phyloP scores from a whole-genome alignment of 2,797 vertebrate genomes.

The Myioborus melanocephalus region DNA sequence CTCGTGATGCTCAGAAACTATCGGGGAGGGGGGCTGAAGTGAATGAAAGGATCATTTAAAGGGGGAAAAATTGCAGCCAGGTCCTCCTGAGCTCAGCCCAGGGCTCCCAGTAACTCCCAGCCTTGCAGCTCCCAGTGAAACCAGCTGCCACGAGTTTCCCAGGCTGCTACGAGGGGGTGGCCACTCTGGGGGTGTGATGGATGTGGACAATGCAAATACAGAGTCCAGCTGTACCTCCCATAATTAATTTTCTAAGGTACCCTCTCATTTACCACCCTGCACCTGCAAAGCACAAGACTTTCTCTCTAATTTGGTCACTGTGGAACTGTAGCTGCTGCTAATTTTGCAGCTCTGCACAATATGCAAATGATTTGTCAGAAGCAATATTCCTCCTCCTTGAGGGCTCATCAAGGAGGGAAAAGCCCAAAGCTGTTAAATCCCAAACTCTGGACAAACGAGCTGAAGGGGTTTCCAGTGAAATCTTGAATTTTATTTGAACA shows the following conservation, averaged over 20 bases:
- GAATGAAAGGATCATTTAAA: not conserved
- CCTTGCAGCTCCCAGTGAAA: not conserved
- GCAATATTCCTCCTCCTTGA: not conserved
- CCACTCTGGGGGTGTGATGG: not conserved
- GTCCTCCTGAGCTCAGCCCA: not conserved
- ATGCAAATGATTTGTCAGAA: conserved; percentile 48
- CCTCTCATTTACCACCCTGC: not conserved
- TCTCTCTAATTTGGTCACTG: not conserved
- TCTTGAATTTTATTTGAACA: not conserved
- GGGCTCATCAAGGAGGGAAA: not conserved
- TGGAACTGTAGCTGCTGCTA: not conserved
- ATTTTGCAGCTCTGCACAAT: conserved; percentile 32
- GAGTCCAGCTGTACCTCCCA: not conserved
- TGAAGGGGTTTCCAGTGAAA: not conserved
- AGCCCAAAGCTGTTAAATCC: not conserved
- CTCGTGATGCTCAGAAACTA: not conserved
- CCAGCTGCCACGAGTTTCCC: not conserved
- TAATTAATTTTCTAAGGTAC: not conserved
- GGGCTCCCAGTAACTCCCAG: not conserved
- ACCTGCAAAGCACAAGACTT: not conserved
- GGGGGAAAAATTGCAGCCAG: accelerated
- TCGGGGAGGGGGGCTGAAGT: not conserved
- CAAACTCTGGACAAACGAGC: not conserved
- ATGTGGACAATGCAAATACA: not conserved
- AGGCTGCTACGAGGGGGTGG: not conserved